Percentiles rank a stretch among this genome's conserved stretches.
These are phyloP conservation scores for Archocentrus centrarchus DNA, from an alignment of 2,113 vertebrate species.

Conservation along the genomic window DNA sequence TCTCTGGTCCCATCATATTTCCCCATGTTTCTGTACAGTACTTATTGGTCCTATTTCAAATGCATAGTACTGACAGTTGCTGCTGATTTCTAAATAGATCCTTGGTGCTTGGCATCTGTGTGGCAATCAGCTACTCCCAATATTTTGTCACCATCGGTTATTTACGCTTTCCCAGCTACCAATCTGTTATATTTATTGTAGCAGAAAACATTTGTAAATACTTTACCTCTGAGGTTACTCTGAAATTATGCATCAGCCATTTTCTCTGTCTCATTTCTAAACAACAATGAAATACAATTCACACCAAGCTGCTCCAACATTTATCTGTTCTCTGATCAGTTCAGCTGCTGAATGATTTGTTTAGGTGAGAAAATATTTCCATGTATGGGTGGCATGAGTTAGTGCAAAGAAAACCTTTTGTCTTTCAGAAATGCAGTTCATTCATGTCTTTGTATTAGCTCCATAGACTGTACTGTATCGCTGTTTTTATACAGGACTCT, in stretches of 20 bases:
- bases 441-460: background rate
- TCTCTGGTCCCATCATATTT: background rate
- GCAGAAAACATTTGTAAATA: background rate
- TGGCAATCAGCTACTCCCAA: background rate
- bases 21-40: background rate
- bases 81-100: slow-evolving; percentile 2
- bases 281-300: background rate
- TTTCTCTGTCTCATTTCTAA: background rate
- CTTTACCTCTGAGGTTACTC: slow-evolving; percentile 4
- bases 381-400: background rate
- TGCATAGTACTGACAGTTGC: background rate
- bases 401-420: background rate
- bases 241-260: background rate
- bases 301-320: background rate
- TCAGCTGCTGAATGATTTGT: background rate
- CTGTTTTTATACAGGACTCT: background rate
- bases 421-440: background rate
- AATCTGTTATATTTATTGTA: slow-evolving; percentile 1
- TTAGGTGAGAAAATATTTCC: background rate
- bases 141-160: background rate
- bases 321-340: slow-evolving; percentile 10
- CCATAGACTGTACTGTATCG: background rate
- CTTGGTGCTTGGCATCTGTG: background rate
- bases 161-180: background rate
- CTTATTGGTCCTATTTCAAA: background rate